A percentile compares a stretch with the other conserved stretches of the same genome.
Conservation (phyloP, 1,140 invertebrate genomes). For the Phymorhynchus buccinoides region DNA sequence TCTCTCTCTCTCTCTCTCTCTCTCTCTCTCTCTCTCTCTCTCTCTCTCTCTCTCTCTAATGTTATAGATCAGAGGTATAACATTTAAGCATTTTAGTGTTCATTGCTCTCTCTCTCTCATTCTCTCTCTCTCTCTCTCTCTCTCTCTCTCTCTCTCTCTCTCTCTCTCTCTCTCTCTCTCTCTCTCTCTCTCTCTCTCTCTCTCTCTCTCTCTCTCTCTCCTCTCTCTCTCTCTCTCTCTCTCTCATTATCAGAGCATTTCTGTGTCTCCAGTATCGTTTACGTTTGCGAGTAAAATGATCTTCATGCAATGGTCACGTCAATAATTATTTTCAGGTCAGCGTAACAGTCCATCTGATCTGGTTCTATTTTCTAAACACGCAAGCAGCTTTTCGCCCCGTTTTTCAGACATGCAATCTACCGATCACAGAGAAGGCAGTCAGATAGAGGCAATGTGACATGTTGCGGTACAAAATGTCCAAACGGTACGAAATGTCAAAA, state of each 20-base stretch:
- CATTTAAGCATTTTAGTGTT: too few relatives aligned
- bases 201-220: neutral
- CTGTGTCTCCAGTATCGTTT: too few relatives aligned
- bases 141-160: constrained; percentile 20
- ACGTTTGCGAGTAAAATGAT: too few relatives aligned
- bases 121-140: neutral
- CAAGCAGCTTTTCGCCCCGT: neutral
- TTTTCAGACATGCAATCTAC: neutral
- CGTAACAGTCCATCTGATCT: neutral
- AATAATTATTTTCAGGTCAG: neutral
- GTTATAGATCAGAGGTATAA: too few relatives aligned
- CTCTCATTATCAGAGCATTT: constrained; percentile 29
- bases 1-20: constrained; percentile 4
- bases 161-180: constrained; percentile 24
- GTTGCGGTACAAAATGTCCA: too few relatives aligned
- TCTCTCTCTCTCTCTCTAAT: neutral
- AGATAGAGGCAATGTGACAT: neutral
- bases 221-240: constrained; percentile 30
- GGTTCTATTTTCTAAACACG: neutral
- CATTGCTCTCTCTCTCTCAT: neutral
- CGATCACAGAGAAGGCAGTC: neutral
- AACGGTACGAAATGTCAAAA: too few relatives aligned
- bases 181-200: constrained; percentile 15
- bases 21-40: constrained; percentile 26
- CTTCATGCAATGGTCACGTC: too few relatives aligned